Conservation (phyloP, 2,113 vertebrate genomes). For the Donacobius atricapilla region DNA sequence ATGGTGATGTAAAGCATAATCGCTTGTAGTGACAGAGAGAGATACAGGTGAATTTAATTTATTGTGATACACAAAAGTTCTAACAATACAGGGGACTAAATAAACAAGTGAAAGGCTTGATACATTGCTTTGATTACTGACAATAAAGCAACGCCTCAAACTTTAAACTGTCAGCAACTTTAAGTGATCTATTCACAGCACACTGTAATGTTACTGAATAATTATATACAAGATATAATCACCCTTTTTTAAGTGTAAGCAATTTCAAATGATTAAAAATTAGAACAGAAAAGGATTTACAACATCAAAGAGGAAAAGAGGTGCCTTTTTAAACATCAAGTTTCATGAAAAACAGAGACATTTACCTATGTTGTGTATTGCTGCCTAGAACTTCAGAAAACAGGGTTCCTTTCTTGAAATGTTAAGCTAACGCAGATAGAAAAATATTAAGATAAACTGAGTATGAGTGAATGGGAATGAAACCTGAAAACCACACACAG, state of each 20-base stretch:
- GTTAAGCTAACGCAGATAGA: background rate
- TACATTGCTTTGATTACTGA: background rate
- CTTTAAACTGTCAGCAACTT: constrained; percentile 29
- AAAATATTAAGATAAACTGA: constrained; percentile 21
- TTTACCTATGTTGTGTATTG: background rate
- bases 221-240: constrained; percentile 2
- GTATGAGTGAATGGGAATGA: background rate
- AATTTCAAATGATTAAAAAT: constrained; percentile 10
- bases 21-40: background rate
- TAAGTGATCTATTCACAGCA: background rate
- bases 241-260: background rate
- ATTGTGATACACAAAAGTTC: background rate
- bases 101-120: background rate
- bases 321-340: background rate
- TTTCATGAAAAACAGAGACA: background rate
- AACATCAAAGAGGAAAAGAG: constrained; percentile 7
- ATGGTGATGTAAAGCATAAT: background rate
- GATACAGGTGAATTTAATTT: background rate
- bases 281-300: constrained; percentile 8
- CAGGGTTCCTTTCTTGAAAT: background rate
- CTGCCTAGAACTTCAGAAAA: background rate
- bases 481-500: constrained; percentile 5
- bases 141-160: background rate
- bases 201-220: background rate
- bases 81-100: background rate